A percentile compares a stretch with the other conserved stretches of the same genome.
Conservation (phyloP, 2,113 vertebrate species). For the Limnothrissa miodon region DNA sequence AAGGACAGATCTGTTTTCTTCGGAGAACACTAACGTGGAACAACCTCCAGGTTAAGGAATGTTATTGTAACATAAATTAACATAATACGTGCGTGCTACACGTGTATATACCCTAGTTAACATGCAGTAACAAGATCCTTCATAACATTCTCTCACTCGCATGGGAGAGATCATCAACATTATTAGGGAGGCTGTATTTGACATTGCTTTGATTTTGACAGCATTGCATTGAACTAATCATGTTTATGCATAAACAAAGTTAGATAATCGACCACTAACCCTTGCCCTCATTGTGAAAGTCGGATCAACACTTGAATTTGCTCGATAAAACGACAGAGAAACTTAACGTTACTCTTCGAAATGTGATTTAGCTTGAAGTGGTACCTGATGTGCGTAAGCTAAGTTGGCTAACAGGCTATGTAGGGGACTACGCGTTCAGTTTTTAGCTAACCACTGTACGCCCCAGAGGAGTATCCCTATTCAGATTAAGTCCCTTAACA, state of each 20-base stretch:
- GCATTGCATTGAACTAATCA: neutral
- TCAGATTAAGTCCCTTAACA: neutral
- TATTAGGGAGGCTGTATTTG: neutral
- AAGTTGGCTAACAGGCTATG: neutral
- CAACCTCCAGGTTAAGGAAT: neutral
- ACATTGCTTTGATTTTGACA: slow-evolving; percentile 3
- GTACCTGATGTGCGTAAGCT: slow-evolving; percentile 10
- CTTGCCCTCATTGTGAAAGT: neutral
- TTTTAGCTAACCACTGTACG: neutral
- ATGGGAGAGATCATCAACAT: neutral
- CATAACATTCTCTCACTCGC: neutral
- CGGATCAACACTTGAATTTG: neutral
- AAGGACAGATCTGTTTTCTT: neutral
- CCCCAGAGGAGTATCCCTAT: neutral
- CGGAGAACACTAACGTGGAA: neutral
- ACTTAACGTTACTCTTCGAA: neutral
- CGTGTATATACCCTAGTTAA: neutral
- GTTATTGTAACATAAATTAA: neutral
- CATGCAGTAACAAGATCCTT: neutral
- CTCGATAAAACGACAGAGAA: neutral
- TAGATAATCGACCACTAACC: neutral
- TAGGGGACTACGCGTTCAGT: neutral
- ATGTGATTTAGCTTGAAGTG: neutral
- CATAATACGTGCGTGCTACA: neutral
- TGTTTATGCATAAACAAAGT: slow-evolving; percentile 1